Evolutionary conservation across 2,113 vertebrate genomes (phyloP), one percentile per base, ranked within the genome.

Genomic region (Rhinichthys klamathensis): DNA sequence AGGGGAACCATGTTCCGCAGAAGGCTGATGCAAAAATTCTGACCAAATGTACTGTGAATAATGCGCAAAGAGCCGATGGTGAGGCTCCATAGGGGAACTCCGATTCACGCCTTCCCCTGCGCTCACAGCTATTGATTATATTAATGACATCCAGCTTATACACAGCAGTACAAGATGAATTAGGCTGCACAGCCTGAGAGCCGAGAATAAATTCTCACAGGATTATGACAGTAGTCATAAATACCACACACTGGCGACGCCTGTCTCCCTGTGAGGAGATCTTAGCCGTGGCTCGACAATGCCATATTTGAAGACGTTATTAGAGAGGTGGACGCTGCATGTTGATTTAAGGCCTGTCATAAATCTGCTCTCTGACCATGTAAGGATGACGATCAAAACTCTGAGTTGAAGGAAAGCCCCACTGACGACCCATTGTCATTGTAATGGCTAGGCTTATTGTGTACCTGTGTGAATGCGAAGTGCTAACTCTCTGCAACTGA

Each of bases 401-500:
- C 15, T 12, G 65, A 72, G 49, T 21, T 56, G 32, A 72, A 72
- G 32, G 38, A 65, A 72, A 38, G 30, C 27, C 79, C 61, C 61
- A 49, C 32, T 27, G n/a, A 44, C n/a, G 41, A 25, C 56, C 72
- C 46, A 80, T 89, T 87, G 88, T 89, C 58, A 87, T 88, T 88
- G 46, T 85, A 89, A 89, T 80, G 76, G 11, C 23, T 83, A 15
- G 58, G 30, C 41, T 41, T 63, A 27, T 38, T 82, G 85, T 80
- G 30, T 82, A 54, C 86, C 69, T 72, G 69, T 46, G 79, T 84
- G 77, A 70, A 70, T 35, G 38, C 58, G 11, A 78, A 76, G 80
- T 72, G 63, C 83, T 41, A 25, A 69, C 16, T 80, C 44, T 86
- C 73, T 76, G 30, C 70, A 74, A 84, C 70, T 88, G 82, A 88